Evolutionary conservation across 2,888 invertebrate species (phyloP).

Genomic region (Meta bourneti): DNA sequence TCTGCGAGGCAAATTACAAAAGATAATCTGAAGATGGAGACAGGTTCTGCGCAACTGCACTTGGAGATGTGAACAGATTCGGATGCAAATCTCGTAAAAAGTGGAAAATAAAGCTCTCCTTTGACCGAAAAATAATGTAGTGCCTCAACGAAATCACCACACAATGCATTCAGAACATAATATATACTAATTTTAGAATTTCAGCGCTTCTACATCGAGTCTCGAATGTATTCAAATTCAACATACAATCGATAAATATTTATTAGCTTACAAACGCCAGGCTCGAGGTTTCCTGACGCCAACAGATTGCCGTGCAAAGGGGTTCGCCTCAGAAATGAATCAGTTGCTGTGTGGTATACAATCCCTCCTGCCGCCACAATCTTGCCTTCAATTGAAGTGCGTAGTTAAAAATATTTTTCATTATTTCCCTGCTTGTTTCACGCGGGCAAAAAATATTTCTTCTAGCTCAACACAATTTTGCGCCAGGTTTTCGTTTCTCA

Average conservation of each 20-base stretch:
- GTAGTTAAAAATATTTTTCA: background rate
- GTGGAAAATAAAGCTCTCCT: background rate
- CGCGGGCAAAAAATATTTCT: too few relatives aligned
- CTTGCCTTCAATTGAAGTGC: background rate
- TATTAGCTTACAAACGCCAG: slow-evolving; percentile 17
- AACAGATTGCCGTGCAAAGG: background rate
- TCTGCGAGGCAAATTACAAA: background rate
- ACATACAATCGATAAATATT: slow-evolving; percentile 26
- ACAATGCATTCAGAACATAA: slow-evolving; percentile 33
- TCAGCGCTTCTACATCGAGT: background rate
- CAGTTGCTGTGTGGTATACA: background rate
- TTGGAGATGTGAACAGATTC: background rate
- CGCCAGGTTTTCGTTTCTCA: too few relatives aligned
- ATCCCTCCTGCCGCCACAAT: background rate
- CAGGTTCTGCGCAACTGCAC: slow-evolving; percentile 6
- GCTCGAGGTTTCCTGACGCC: background rate
- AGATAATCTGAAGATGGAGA: background rate
- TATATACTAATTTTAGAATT: background rate
- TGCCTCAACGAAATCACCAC: slow-evolving; percentile 26
- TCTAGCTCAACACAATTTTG: too few relatives aligned
- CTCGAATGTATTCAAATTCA: background rate
- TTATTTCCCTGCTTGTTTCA: background rate
- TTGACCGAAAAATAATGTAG: slow-evolving; percentile 4
- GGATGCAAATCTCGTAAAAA: background rate
- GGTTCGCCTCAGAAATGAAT: background rate